Percentiles rank a stretch among this genome's conserved stretches.
Evolutionary conservation across 2,797 vertebrate species (phyloP).

Genomic region (Uromys caudimaculatus): DNA sequence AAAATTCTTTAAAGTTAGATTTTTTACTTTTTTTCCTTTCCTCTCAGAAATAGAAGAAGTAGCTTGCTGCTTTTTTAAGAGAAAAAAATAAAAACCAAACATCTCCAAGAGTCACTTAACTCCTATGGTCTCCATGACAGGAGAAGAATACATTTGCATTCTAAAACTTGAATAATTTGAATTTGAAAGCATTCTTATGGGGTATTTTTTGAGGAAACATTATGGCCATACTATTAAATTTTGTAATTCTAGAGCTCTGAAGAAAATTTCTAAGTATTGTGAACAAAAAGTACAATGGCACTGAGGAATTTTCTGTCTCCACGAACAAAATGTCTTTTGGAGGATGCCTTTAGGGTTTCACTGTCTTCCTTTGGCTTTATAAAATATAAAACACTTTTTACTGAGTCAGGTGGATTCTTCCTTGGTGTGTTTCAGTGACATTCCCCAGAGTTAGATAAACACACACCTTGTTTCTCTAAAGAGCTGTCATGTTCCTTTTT

Average conservation of each 20-base stretch:
- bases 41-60: neutral
- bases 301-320: slow-evolving; percentile 20
- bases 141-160: neutral
- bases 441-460: slow-evolving; percentile 59
- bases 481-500: slow-evolving; percentile 24
- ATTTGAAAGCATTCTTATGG: slow-evolving; percentile 13
- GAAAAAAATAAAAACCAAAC: slow-evolving; percentile 1
- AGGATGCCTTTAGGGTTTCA: slow-evolving; percentile 13
- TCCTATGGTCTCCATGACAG: neutral
- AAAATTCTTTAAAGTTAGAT: neutral
- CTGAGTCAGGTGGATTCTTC: slow-evolving; percentile 27
- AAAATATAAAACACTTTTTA: slow-evolving; percentile 67
- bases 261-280: slow-evolving; percentile 47
- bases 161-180: neutral
- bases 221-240: slow-evolving; percentile 46
- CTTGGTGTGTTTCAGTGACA: slow-evolving; percentile 5
- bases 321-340: neutral
- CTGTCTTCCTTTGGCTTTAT: slow-evolving; percentile 58
- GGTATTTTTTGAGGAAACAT: slow-evolving; percentile 36
- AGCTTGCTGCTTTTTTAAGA: neutral
- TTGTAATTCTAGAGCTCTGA: slow-evolving; percentile 52
- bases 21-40: neutral
- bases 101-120: neutral
- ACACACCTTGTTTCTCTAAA: slow-evolving; percentile 19
- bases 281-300: slow-evolving; percentile 26